phyloP scores from a whole-genome alignment of 2,797 vertebrate genomes.

The Anas flavirostris region DNA sequence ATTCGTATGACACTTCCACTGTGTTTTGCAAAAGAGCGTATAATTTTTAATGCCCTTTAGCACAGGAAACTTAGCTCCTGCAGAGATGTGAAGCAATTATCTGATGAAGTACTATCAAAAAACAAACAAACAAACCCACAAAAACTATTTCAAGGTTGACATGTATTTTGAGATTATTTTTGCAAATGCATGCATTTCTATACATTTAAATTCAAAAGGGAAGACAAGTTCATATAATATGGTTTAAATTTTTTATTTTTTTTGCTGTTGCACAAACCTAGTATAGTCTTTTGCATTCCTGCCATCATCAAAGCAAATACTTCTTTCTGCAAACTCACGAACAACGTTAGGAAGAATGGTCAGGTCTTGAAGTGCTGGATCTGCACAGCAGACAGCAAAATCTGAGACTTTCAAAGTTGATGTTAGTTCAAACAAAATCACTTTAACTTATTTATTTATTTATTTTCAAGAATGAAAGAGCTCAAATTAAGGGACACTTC shows the following conservation, averaged over 20 bases:
- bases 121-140: too few relatives aligned
- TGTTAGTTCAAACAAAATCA: background rate
- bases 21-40: background rate
- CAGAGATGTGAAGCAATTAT: slow-evolving; percentile 36
- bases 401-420: background rate
- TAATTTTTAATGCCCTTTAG: slow-evolving; percentile 57
- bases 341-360: background rate
- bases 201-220: background rate
- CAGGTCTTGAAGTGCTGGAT: background rate
- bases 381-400: background rate
- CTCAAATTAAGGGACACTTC: background rate
- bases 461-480: background rate
- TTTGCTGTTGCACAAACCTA: background rate
- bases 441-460: background rate
- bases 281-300: background rate
- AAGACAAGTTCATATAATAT: background rate
- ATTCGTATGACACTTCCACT: background rate
- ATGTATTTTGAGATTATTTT: slow-evolving; percentile 15
- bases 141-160: slow-evolving; percentile 21
- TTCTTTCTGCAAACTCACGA: background rate
- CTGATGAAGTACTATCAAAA: background rate
- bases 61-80: slow-evolving; percentile 34
- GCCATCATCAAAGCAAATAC: background rate
- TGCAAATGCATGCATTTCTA: background rate
- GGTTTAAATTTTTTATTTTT: background rate